Percentiles rank a stretch among this genome's conserved stretches.
Evolutionary conservation across 2,888 invertebrate species (phyloP).

Genomic region (Drosophila mercatorum): DNA sequence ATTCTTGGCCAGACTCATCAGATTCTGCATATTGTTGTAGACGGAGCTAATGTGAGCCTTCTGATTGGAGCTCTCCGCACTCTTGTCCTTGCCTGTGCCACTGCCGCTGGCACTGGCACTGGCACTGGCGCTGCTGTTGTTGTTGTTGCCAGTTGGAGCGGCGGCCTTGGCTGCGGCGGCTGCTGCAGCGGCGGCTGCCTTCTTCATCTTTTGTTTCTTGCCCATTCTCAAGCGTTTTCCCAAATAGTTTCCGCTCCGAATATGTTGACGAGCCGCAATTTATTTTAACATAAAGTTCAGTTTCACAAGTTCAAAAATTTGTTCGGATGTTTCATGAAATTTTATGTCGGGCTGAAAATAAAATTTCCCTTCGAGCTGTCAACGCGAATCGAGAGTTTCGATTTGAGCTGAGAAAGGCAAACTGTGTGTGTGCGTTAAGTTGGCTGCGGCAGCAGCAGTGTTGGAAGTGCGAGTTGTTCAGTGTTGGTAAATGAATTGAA

Average conservation of each 20-base stretch:
- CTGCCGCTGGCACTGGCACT: not conserved
- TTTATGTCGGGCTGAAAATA: not conserved
- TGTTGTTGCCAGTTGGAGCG: not conserved
- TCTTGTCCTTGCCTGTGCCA: not conserved
- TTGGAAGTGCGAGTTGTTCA: not conserved
- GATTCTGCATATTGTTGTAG: conserved; percentile 15
- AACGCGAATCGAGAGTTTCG: not conserved
- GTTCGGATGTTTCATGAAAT: conserved; percentile 1
- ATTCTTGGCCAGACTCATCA: conserved; percentile 26
- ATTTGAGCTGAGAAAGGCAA: not conserved
- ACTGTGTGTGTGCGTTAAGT: conserved; percentile 12
- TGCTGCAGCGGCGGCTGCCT: conserved; percentile 17
- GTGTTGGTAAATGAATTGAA: not conserved
- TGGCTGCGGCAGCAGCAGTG: conserved; percentile 22
- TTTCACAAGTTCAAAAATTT: conserved; percentile 8
- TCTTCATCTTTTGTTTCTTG: conserved; percentile 48
- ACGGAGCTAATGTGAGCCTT: not conserved
- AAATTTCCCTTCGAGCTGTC: conserved; percentile 10
- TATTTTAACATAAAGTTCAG: conserved; percentile 10
- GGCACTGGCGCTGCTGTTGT: not conserved
- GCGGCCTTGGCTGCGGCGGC: conserved; percentile 5
- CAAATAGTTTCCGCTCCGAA: conserved; percentile 9
- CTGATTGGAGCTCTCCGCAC: not conserved
- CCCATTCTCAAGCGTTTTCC: conserved; percentile 42
- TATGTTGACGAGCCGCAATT: conserved; percentile 33